Base-by-base conservation (phyloP, 2,113 vertebrate genomes). In the Carlito syrichta region DNA sequence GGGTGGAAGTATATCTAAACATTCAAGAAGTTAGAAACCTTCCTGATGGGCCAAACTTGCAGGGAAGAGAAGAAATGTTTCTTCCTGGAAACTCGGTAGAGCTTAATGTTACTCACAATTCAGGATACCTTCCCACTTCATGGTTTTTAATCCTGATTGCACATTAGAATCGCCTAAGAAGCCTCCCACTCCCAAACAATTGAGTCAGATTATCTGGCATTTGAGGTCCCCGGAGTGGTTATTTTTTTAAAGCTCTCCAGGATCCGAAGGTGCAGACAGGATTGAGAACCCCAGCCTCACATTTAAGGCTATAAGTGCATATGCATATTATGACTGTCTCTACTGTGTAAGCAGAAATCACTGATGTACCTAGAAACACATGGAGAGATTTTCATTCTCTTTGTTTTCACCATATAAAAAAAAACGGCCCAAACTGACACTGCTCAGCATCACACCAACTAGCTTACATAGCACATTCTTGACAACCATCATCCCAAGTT, bases 391-490 rank as follows among this genome's bases (percentile, higher is more conserved):
- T 93, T 83, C 56, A 43, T 81, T 89, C 69, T 93, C 94, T 95
- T 81, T 91, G 92, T 86, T 86, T 96, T 83, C 85, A 79, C 11
- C n/a, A 35, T 74, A 16, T 20, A 22, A 82, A 77, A 82, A 69
- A 95, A 69, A 71, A 68, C 30, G 43, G 35, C 23, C 35, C 30
- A 91, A 77, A 66, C 69, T 56, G 60, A 68, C 77, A 6, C 62
- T 74, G 88, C 76, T 96, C n/a, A 56, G 62, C 76, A 43, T 19
- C 76, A 50, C 56, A 79, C 79, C 77, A 63, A 12, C 71, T 50
- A 40, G 45, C 95, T 96, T 95, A 95, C 74, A 35, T 30, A 91
- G 93, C 93, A 89, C 93, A 62, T 97, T 95, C 91, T 88, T 83
- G n/a, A 95, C 40, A 71, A 63, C 69, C 86, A 85, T 56, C 63